phyloP scores from a whole-genome alignment of 35 echinoderm and acorn worm species.

The Nesometra sesokonis region DNA sequence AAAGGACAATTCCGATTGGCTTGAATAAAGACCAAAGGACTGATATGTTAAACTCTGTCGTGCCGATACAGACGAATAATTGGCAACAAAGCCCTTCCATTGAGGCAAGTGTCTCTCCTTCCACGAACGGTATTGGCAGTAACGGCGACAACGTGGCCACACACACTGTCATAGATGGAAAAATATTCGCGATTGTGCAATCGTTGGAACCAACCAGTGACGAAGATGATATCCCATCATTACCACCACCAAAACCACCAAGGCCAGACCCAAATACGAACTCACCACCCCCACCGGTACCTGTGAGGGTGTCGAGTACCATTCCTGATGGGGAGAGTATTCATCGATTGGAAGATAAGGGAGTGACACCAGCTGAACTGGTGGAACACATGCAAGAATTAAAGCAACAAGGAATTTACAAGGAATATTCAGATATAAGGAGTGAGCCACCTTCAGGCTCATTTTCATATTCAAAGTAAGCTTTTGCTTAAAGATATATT shows the following conservation, averaged over 20 bases:
- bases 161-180: background rate
- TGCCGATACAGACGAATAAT: background rate
- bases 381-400: conserved; percentile 60
- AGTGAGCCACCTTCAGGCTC: conserved; percentile 77
- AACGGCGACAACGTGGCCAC: background rate
- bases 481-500: too few relatives aligned
- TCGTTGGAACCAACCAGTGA: background rate
- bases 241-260: conserved; percentile 76
- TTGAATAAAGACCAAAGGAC: background rate
- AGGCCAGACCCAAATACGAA: conserved; percentile 31
- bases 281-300: conserved; percentile 39
- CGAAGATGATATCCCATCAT: background rate
- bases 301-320: conserved; percentile 18
- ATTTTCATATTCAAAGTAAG: conserved; percentile 95
- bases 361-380: conserved; percentile 56
- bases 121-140: background rate
- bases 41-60: background rate
- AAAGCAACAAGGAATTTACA: conserved; percentile 78
- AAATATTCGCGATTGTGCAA: background rate
- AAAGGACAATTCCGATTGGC: background rate
- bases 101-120: background rate
- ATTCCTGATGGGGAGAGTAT: conserved; percentile 22
- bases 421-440: conserved; percentile 89
- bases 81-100: background rate
- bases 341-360: conserved; percentile 52